Conservation (phyloP, 2,113 vertebrate species). For the Notechis scutatus region DNA sequence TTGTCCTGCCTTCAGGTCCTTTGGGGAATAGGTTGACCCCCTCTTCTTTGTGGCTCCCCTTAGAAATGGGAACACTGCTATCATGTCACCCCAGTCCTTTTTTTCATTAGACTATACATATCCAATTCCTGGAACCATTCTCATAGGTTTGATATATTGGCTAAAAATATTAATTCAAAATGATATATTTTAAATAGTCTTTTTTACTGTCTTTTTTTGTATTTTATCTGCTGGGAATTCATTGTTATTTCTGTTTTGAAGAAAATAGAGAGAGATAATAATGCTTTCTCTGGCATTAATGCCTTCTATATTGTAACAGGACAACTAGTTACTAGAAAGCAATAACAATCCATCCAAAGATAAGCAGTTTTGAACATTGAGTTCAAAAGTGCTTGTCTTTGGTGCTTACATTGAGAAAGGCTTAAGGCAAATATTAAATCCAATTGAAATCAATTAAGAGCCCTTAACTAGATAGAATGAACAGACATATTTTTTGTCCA, state of each 20-base stretch:
- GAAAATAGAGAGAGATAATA: not conserved
- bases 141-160: not conserved
- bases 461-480: not conserved
- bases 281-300: slow-evolving; percentile 1
- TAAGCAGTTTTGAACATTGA: not conserved
- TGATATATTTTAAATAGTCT: not conserved
- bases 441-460: not conserved
- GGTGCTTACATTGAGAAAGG: not conserved
- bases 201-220: not conserved
- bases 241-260: slow-evolving; percentile 12
- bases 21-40: too few relatives aligned
- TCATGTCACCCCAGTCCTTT: too few relatives aligned
- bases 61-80: too few relatives aligned
- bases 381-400: not conserved
- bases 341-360: not conserved
- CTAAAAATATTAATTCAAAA: not conserved
- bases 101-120: too few relatives aligned
- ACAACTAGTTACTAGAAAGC: slow-evolving; percentile 28
- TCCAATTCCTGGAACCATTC: too few relatives aligned
- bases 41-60: too few relatives aligned
- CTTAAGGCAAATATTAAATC: not conserved
- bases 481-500: slow-evolving; percentile 29
- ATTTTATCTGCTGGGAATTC: not conserved
- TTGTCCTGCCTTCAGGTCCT: too few relatives aligned
- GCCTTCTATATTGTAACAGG: slow-evolving; percentile 22